Evolutionary conservation across 2,113 vertebrate genomes (phyloP).

Genomic region (Mixornis gularis): DNA sequence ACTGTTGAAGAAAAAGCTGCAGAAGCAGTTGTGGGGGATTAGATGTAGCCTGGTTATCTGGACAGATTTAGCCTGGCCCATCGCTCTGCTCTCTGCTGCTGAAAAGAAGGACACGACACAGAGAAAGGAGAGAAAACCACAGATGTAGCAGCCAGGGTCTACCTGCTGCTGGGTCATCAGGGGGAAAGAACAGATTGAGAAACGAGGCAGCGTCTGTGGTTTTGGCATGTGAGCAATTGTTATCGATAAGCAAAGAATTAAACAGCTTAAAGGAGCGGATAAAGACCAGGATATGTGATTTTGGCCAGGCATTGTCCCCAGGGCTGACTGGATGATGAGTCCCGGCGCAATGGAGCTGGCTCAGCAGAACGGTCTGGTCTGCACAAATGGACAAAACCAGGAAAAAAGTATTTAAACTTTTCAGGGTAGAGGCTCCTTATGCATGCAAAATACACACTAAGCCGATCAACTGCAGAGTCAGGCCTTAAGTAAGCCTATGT

Average conservation of each 20-base stretch:
- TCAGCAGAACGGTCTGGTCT: neutral
- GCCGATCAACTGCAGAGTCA: neutral
- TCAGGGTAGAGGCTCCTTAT: neutral
- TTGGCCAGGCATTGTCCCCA: neutral
- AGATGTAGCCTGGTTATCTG: neutral
- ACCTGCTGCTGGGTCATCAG: constrained; percentile 17
- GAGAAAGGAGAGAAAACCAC: neutral
- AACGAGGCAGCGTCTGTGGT: neutral
- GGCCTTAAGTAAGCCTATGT: neutral
- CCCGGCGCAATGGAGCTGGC: neutral
- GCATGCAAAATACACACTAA: neutral
- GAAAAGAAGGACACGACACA: neutral
- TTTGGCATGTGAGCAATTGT: neutral
- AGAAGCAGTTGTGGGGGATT: neutral
- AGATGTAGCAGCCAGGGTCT: neutral
- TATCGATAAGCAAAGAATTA: neutral
- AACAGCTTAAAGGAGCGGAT: neutral
- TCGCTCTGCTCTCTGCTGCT: neutral
- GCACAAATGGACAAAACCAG: neutral
- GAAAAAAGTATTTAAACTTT: neutral
- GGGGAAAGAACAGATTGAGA: neutral
- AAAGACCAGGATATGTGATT: neutral
- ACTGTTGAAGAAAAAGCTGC: neutral
- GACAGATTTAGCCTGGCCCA: neutral
- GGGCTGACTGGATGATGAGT: neutral